Percentiles rank a stretch among this genome's conserved stretches.
These are phyloP conservation scores for Lutjanus campechanus DNA, from an alignment of 2,797 vertebrate species.

Conservation along the genomic window DNA sequence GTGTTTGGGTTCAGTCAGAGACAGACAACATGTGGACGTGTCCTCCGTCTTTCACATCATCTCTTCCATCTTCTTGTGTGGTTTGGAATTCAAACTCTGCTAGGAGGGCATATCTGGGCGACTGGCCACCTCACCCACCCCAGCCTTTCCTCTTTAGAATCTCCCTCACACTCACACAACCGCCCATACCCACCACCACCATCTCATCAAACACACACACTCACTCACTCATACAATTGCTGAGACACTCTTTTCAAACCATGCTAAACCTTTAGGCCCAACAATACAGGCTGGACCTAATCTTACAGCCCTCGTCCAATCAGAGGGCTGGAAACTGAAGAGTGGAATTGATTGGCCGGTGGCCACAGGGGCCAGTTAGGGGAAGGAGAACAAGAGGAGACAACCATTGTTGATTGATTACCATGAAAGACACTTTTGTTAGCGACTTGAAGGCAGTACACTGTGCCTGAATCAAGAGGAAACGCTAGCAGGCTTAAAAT, in stretches of 20 bases:
- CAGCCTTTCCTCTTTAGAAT: slow-evolving; percentile 72
- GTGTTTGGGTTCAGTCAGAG: slow-evolving; percentile 5
- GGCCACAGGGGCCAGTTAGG: slow-evolving; percentile 82
- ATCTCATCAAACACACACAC: slow-evolving; percentile 27
- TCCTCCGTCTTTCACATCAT: slow-evolving; percentile 56
- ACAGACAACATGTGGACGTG: slow-evolving; percentile 31
- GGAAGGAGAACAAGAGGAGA: slow-evolving; percentile 82
- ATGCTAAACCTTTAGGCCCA: slow-evolving; percentile 81
- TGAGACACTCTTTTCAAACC: slow-evolving; percentile 81
- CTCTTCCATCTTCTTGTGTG: slow-evolving; percentile 73
- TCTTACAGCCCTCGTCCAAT: slow-evolving; percentile 79
- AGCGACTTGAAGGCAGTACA: slow-evolving; percentile 73
- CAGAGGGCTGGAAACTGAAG: slow-evolving; percentile 70
- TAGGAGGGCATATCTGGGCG: slow-evolving; percentile 72
- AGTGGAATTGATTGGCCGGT: slow-evolving; percentile 81
- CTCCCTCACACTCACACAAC: slow-evolving; percentile 45
- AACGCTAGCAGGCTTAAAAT: slow-evolving; percentile 76
- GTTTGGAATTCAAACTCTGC: slow-evolving; percentile 73
- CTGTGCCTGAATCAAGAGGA: slow-evolving; percentile 76
- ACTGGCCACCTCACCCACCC: slow-evolving; percentile 66
- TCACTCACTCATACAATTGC: slow-evolving; percentile 66
- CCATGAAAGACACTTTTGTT: slow-evolving; percentile 86
- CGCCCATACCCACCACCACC: slow-evolving; percentile 26
- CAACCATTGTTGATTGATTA: slow-evolving; percentile 85
- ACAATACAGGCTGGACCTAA: slow-evolving; percentile 81